Conservation (phyloP, 2,113 vertebrate genomes). For the Catagonus wagneri region DNA sequence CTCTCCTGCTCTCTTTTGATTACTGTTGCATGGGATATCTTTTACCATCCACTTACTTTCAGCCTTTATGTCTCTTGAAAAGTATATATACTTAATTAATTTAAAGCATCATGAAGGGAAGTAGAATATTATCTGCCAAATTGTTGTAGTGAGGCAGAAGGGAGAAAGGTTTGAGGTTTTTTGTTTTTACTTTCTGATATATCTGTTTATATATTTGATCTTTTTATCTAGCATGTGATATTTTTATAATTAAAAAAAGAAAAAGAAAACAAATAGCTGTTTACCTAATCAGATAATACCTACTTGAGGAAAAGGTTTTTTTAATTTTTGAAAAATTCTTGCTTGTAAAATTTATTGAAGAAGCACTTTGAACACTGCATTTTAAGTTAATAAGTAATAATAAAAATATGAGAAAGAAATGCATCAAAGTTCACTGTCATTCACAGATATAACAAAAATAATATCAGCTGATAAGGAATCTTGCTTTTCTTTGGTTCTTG, state of each 20-base stretch:
- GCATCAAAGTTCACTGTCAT: neutral
- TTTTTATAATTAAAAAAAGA: neutral
- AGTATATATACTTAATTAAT: neutral
- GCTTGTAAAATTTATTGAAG: neutral
- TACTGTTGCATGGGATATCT: neutral
- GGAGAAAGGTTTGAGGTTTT: neutral
- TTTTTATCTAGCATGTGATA: neutral
- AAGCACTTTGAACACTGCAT: neutral
- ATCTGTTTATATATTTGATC: neutral
- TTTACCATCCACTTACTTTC: neutral
- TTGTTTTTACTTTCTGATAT: neutral
- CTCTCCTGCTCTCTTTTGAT: neutral
- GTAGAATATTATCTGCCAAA: neutral
- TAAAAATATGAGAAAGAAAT: neutral
- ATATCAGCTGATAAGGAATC: neutral
- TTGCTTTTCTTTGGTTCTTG: neutral
- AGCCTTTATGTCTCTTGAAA: neutral
- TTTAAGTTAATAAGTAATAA: constrained; percentile 9
- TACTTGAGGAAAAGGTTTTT: neutral
- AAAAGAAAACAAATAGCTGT: neutral
- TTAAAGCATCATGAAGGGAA: neutral
- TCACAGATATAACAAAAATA: neutral
- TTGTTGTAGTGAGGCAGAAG: neutral
- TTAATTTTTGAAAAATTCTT: neutral
- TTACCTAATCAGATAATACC: neutral